Conservation (phyloP, 2,797 vertebrate genomes). For the Hybognathus amarus region DNA sequence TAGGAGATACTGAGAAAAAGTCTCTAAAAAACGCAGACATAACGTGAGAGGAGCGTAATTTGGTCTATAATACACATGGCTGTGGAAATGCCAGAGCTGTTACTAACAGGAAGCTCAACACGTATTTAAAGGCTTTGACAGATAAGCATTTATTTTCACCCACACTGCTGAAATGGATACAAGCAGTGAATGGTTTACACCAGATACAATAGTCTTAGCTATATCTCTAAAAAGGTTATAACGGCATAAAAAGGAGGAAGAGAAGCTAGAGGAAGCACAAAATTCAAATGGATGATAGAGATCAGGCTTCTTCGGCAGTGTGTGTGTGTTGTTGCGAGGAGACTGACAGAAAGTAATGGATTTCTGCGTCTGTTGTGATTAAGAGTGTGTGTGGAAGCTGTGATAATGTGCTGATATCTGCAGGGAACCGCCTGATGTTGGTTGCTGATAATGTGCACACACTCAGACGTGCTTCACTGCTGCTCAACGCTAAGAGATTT, state of each 20-base stretch:
- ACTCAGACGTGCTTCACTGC: slow-evolving; percentile 66
- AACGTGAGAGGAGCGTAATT: neutral
- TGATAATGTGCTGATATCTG: slow-evolving; percentile 88
- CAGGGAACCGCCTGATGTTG: slow-evolving; percentile 79
- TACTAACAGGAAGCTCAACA: slow-evolving; percentile 59
- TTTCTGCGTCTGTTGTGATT: slow-evolving; percentile 83
- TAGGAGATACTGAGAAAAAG: neutral
- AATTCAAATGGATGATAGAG: slow-evolving; percentile 78
- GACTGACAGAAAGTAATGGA: slow-evolving; percentile 87
- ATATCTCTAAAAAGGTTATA: slow-evolving; percentile 63
- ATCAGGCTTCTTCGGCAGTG: slow-evolving; percentile 78
- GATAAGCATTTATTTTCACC: slow-evolving; percentile 64
- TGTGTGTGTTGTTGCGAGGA: slow-evolving; percentile 37
- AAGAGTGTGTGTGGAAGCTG: slow-evolving; percentile 80
- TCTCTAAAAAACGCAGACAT: neutral
- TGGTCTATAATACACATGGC: slow-evolving; percentile 11
- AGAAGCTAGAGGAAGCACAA: slow-evolving; percentile 63
- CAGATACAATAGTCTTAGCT: slow-evolving; percentile 50
- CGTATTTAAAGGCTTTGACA: slow-evolving; percentile 60
- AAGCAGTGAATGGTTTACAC: slow-evolving; percentile 47
- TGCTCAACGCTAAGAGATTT: slow-evolving; percentile 63
- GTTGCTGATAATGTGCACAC: slow-evolving; percentile 79
- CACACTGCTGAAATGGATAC: slow-evolving; percentile 62
- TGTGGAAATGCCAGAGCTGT: slow-evolving; percentile 54
- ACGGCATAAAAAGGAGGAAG: slow-evolving; percentile 35